Conservation (phyloP, 2,888 invertebrate species). For the Margaritifera margaritifera region DNA sequence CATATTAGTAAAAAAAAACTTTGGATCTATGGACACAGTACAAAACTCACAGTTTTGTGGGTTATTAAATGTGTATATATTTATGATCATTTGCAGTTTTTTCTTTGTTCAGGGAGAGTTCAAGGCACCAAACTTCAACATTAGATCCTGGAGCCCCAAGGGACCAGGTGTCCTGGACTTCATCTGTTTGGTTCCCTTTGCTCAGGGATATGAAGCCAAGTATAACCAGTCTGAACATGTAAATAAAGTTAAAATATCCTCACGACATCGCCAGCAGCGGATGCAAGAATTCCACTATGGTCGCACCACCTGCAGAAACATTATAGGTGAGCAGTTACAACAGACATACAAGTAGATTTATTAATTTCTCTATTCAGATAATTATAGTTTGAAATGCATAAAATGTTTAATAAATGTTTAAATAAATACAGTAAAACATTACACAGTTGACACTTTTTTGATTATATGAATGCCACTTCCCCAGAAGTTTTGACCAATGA, state of each 20-base stretch:
- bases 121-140: slow-evolving; percentile 48
- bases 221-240: slow-evolving; percentile 18
- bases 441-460: too few relatives aligned
- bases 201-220: slow-evolving; percentile 12
- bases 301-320: slow-evolving; percentile 50
- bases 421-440: too few relatives aligned
- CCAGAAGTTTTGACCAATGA: too few relatives aligned
- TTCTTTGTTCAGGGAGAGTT: slow-evolving; percentile 5
- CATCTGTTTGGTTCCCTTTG: slow-evolving; percentile 41
- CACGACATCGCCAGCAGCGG: slow-evolving; percentile 53
- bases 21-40: too few relatives aligned
- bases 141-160: slow-evolving; percentile 55
- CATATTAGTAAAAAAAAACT: too few relatives aligned
- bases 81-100: too few relatives aligned
- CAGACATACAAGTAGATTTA: neutral
- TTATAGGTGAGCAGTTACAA: slow-evolving; percentile 38
- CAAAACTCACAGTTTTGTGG: too few relatives aligned
- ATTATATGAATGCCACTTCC: too few relatives aligned
- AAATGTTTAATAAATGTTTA: too few relatives aligned
- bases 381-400: too few relatives aligned
- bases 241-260: slow-evolving; percentile 52
- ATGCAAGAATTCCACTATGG: slow-evolving; percentile 44
- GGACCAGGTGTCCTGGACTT: slow-evolving; percentile 51
- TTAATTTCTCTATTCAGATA: too few relatives aligned
- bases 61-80: too few relatives aligned